Evolutionary conservation across 2,797 vertebrate genomes (phyloP).

Genomic region (Pseudomugil tenellus): DNA sequence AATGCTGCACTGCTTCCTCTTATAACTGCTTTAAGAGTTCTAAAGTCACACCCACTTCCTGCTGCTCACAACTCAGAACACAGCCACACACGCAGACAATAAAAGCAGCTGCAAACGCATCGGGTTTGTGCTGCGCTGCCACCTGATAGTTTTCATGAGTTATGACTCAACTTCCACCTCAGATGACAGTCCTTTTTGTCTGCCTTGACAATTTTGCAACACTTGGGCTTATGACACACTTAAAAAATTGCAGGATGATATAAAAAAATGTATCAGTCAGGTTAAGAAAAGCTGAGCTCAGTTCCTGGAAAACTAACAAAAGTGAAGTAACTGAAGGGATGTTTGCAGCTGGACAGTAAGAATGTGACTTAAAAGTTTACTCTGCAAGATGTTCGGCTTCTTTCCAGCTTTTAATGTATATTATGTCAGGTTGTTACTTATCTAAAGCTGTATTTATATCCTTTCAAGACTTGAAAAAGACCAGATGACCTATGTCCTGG

Average conservation of each 20-base stretch:
- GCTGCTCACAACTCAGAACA: conserved; percentile 46
- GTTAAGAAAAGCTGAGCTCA: conserved; percentile 47
- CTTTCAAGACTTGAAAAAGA: no score
- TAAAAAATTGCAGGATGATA: conserved; percentile 5
- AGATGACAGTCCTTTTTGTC: conserved; percentile 1
- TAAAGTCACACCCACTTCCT: conserved; percentile 59
- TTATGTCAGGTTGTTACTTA: background rate
- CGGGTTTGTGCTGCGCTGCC: background rate
- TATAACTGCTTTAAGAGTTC: conserved; percentile 32
- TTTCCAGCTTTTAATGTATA: background rate
- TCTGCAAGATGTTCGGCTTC: background rate
- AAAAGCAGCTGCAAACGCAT: conserved; percentile 3
- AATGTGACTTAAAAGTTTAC: background rate
- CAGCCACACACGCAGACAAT: background rate
- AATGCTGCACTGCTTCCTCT: conserved; percentile 64
- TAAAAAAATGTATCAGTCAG: conserved; percentile 20
- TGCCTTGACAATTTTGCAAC: conserved; percentile 18
- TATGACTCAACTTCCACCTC: conserved; percentile 23
- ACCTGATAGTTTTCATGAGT: background rate
- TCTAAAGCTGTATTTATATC: background rate
- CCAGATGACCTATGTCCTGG: no score
- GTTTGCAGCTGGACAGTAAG: conserved; percentile 14
- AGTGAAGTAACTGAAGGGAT: conserved; percentile 21
- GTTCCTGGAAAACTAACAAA: conserved; percentile 44
- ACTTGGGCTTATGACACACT: conserved; percentile 29